Conservation (phyloP, 2,888 invertebrate species). For the Ellobium chinense region DNA sequence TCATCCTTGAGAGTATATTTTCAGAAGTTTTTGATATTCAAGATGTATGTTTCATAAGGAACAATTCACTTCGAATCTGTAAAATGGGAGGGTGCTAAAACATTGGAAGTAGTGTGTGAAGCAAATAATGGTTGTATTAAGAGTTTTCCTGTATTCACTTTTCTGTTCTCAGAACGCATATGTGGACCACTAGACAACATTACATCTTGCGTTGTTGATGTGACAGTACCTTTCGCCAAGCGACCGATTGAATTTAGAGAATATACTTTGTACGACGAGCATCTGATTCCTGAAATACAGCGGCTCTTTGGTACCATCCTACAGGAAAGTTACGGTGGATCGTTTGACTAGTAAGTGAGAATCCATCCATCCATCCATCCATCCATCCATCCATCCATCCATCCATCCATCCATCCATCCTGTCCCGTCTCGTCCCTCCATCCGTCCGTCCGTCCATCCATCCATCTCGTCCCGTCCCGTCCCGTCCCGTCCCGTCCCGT, state of each 20-base stretch:
- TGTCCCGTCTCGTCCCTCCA: background rate
- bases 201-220: background rate
- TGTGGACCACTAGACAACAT: slow-evolving; percentile 19
- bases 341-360: slow-evolving; percentile 36
- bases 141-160: too few species aligned
- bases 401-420: background rate
- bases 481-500: too few species aligned
- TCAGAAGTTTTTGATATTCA: too few species aligned
- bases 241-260: slow-evolving; percentile 15
- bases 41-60: too few species aligned
- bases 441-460: background rate
- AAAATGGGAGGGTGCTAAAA: too few species aligned
- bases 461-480: background rate
- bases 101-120: too few species aligned
- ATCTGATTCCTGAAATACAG: slow-evolving; percentile 3
- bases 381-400: background rate
- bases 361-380: background rate
- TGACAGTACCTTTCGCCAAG: background rate
- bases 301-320: background rate
- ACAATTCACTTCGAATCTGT: too few species aligned
- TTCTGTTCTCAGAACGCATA: slow-evolving; percentile 39
- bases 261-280: background rate
- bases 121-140: too few species aligned
- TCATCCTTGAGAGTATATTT: too few species aligned
- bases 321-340: slow-evolving; percentile 24